These are phyloP conservation scores for Rhadina sibilatrix DNA, from an alignment of 2,113 vertebrate species.

Conservation along the genomic window DNA sequence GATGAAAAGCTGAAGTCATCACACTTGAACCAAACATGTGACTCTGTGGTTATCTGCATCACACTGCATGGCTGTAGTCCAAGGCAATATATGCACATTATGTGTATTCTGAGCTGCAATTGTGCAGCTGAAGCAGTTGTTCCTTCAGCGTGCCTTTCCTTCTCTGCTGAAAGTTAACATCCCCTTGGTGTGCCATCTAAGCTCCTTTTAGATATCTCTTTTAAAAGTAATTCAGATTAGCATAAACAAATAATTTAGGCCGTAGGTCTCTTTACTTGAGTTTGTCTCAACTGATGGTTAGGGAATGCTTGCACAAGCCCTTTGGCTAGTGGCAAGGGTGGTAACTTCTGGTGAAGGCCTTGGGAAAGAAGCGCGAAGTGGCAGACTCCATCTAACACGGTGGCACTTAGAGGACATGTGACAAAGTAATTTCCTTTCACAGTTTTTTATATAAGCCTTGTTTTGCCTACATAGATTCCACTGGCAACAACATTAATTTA, in stretches of 20 bases:
- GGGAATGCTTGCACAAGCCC: background rate
- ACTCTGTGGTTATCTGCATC: slow-evolving; percentile 2
- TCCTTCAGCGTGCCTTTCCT: background rate
- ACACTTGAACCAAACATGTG: background rate
- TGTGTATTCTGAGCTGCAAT: background rate
- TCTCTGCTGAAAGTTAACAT: background rate
- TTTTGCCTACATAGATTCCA: background rate
- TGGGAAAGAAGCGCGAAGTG: background rate
- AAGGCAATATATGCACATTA: background rate
- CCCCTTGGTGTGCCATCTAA: background rate
- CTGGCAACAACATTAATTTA: background rate
- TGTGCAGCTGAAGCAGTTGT: background rate
- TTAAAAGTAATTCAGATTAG: background rate
- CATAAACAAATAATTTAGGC: background rate
- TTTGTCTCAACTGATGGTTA: background rate
- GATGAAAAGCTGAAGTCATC: slow-evolving; percentile 30
- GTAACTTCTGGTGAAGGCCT: background rate
- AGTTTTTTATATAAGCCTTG: background rate
- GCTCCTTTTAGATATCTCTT: background rate
- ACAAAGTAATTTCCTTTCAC: background rate
- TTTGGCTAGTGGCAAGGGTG: background rate
- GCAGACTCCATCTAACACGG: background rate
- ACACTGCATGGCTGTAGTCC: background rate
- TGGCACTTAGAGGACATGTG: background rate
- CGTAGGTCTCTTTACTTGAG: background rate